phyloP scores from a whole-genome alignment of 1,140 invertebrate genomes.

The Bombus fervidus region DNA sequence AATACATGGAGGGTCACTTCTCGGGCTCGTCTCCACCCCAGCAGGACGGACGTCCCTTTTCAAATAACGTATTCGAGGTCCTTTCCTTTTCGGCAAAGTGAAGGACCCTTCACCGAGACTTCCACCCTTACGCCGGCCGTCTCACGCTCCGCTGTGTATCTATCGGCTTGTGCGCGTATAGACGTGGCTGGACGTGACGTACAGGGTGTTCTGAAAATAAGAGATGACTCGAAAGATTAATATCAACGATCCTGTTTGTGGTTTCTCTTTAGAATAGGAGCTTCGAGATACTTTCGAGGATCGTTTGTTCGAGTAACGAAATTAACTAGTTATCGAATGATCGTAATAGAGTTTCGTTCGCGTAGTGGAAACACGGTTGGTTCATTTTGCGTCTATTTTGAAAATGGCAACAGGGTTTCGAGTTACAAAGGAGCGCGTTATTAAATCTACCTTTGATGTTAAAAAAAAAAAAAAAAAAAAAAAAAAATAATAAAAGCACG shows the following conservation, averaged over 20 bases:
- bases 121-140: constrained; percentile 52
- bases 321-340: not conserved
- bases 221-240: not conserved
- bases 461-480: too few relatives aligned
- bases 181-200: constrained; percentile 7
- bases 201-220: constrained; percentile 31
- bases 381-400: not conserved
- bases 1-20: constrained; percentile 73
- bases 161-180: constrained; percentile 5
- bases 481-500: not conserved
- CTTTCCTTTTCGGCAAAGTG: constrained; percentile 66
- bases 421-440: constrained; percentile 5
- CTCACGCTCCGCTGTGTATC: constrained; percentile 50
- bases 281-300: not conserved
- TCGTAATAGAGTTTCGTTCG: not conserved
- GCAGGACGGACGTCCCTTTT: constrained; percentile 61
- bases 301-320: not conserved
- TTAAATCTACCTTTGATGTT: constrained; percentile 13
- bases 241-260: not conserved
- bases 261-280: not conserved
- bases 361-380: not conserved
- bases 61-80: constrained; percentile 65
- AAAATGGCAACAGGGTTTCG: not conserved
- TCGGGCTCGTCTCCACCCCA: constrained; percentile 53
- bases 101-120: constrained; percentile 60